Evolutionary conservation across 2,113 vertebrate species (phyloP), one percentile per base, ranked within the genome.

Genomic region (Ctenomys sociabilis): DNA sequence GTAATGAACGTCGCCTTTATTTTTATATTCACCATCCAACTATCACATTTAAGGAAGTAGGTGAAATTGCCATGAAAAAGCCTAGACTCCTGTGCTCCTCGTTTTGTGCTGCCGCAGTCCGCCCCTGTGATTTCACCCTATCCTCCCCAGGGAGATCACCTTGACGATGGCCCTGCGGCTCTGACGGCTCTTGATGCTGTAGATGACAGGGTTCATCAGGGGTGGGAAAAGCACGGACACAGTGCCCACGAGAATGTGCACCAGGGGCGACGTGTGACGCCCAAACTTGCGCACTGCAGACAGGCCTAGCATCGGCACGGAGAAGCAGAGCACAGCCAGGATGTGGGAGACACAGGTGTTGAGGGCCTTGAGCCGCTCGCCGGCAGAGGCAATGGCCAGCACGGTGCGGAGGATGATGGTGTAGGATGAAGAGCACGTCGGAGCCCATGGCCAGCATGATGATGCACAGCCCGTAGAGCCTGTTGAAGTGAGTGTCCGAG

Each of bases 361-460:
- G 66, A 97, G 78, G 22, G 83, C 86, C 45, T 88, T 91, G 35
- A 95, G 35, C 7, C 32, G n/a, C 78, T 95, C 72, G 10, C 43
- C 43, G 8, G 77, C 59, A 21, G 94, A 96, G 78, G 87, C 43
- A 0, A 82, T 95, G 72, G 90, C 59, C 64, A 96, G 45, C 43
- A 85, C 35, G 0, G 78, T 66, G 16, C 0, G 0, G 32, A 95
- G 54, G 35, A 96, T 94, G 80, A 88, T 3, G 3, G 73, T 37
- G 5, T 89, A 91, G 28, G 66, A 83, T 94, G 54, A 86, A 94
- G 32, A 96, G 84, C 5, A 94, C 89, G 40, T 96, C 80, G 0
- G 90, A 86, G 19, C 92, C 94, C 92, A 94, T 63, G 37, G 84
- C 61, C 87, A 97, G 83, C 92, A 86, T 83, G 45, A 86, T 94